Conservation (phyloP, 1,140 invertebrate genomes). For the Caenorhabditis latens region DNA sequence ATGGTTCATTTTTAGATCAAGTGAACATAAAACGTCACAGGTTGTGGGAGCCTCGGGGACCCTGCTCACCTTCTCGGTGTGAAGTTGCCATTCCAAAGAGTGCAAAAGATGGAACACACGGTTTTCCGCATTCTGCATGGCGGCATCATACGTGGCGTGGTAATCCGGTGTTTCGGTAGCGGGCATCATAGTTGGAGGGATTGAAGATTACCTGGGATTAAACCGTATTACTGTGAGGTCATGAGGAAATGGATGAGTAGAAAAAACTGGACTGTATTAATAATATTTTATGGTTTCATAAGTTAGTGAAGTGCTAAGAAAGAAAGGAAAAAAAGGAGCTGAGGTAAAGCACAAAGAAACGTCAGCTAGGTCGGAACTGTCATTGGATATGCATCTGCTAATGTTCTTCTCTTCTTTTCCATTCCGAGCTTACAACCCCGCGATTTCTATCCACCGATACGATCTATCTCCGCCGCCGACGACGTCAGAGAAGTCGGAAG, state of each 20-base stretch:
- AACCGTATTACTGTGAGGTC: neutral
- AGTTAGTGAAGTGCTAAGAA: neutral
- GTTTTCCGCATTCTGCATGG: conserved; percentile 58
- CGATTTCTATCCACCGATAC: neutral
- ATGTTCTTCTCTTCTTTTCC: neutral
- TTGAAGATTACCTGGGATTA: neutral
- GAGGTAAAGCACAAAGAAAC: conserved; percentile 17
- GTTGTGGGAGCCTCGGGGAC: neutral
- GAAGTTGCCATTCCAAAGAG: conserved; percentile 57
- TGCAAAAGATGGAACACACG: conserved; percentile 58
- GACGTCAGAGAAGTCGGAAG: neutral
- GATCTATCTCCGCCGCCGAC: conserved; percentile 14
- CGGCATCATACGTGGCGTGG: conserved; percentile 21
- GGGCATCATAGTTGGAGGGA: conserved; percentile 28
- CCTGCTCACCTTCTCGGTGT: conserved; percentile 42
- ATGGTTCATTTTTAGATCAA: neutral
- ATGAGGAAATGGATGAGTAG: neutral
- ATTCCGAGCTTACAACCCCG: conserved; percentile 31
- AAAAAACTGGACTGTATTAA: neutral
- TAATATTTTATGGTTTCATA: neutral
- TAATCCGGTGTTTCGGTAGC: conserved; percentile 27
- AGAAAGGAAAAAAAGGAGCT: neutral
- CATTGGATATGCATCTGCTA: conserved; percentile 36
- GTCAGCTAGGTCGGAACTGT: conserved; percentile 8
- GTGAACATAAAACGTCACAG: no score